Evolutionary conservation across 2,888 invertebrate genomes (phyloP), one percentile per base, ranked within the genome.

Genomic region (Mythimna albipuncta): DNA sequence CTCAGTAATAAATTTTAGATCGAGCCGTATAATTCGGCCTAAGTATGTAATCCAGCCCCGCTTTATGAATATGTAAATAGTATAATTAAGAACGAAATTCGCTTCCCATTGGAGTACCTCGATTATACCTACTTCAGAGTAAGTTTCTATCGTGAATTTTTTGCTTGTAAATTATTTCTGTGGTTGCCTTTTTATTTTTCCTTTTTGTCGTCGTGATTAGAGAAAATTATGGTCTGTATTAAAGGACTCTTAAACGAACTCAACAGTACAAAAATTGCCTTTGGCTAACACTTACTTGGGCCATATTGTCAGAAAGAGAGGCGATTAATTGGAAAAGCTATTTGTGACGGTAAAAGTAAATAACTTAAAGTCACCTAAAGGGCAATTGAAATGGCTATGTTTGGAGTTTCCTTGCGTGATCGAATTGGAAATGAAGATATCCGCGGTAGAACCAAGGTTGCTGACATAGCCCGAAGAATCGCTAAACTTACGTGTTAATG

Each of bases 1-100:
- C 58, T 63, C 57, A 52, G 55, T 70, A 70, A 77, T 83, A 81
- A 81, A 81, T 81, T 75, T 67, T 73, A 75, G 61, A 81, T 75
- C 55, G 63, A 64, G 71, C 63, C 69, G 61, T 54, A 81, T 78
- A 79, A 82, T 80, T 67, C 55, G 13, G 52, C 63, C 57, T 73
- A 79, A 79, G 74, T 82, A 73, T 82, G 73, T 82, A 76, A 83
- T 82, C 74, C 74, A 58, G 52, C 19, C 9, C n/a, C 63, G 55
- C 72, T 73, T 85, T 79, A 83, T 85, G 83, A 85, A 83, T 83
- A 83, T 85, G 72, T 80, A 73, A 82, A 73, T 79, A 71, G 52
- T 47, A 73, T 82, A 82, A 85, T 83, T 79, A 82, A 72, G 85
- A 64, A 64, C 66, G 50, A 67, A 74, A 76, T 82, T 81, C 67